Conservation (phyloP, 1,140 invertebrate genomes). For the Drosophila malerkotliana region DNA sequence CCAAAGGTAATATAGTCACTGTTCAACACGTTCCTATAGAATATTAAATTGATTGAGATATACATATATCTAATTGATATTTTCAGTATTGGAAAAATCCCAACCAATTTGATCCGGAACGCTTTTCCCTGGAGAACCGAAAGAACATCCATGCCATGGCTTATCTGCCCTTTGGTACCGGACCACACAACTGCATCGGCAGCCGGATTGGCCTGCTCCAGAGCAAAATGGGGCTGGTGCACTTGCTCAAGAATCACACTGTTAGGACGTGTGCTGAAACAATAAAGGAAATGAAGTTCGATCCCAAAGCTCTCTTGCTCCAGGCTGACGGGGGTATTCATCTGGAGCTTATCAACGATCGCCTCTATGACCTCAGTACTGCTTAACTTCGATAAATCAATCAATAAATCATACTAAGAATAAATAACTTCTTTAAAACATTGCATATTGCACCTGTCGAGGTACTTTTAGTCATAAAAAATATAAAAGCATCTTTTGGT, state of each 20-base stretch:
- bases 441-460: too few relatives aligned
- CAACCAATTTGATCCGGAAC: slow-evolving; percentile 87
- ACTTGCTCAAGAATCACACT: slow-evolving; percentile 70
- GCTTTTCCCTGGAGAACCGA: slow-evolving; percentile 86
- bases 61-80: slow-evolving; percentile 82
- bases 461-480: too few relatives aligned
- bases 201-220: slow-evolving; percentile 78
- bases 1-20: slow-evolving; percentile 56
- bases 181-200: slow-evolving; percentile 91
- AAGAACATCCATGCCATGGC: slow-evolving; percentile 84
- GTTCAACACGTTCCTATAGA: neutral
- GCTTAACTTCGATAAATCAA: too few relatives aligned
- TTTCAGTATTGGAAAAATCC: slow-evolving; percentile 88
- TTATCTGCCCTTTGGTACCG: slow-evolving; percentile 91
- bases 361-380: slow-evolving; percentile 43
- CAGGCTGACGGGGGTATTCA: slow-evolving; percentile 51
- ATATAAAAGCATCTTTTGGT: slow-evolving; percentile 3
- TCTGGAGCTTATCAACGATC: slow-evolving; percentile 66
- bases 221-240: slow-evolving; percentile 70
- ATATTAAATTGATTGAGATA: neutral
- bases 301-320: slow-evolving; percentile 63
- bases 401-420: too few relatives aligned
- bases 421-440: too few relatives aligned
- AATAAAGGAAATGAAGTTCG: slow-evolving; percentile 52
- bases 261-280: slow-evolving; percentile 52